Evolutionary conservation across 1,140 invertebrate species (phyloP).

Genomic region (Eriocheir sinensis): DNA sequence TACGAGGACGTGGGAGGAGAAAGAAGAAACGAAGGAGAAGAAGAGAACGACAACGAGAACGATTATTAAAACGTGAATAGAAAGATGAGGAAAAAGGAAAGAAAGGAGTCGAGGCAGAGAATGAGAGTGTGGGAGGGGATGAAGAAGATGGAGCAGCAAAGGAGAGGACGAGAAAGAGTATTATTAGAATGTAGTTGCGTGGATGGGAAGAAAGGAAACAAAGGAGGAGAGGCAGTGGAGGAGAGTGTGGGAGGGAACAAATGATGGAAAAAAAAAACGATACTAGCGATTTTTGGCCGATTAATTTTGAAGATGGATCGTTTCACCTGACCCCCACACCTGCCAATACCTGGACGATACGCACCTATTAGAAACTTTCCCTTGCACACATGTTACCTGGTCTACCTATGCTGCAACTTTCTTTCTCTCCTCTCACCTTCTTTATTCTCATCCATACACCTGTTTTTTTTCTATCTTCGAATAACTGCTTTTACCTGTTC

Average conservation of each 20-base stretch:
- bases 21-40: not conserved
- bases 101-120: not conserved
- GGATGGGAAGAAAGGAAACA: not conserved
- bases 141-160: not conserved
- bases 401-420: too few relatives aligned
- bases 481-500: not conserved
- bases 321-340: not conserved
- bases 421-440: too few relatives aligned
- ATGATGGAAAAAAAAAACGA: not conserved
- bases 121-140: not conserved
- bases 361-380: too few relatives aligned
- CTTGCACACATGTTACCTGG: too few relatives aligned
- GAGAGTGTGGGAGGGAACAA: not conserved
- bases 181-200: too few relatives aligned
- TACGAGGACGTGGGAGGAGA: not conserved
- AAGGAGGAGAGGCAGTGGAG: not conserved
- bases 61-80: too few relatives aligned
- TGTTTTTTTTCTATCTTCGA: too few relatives aligned
- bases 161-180: conserved; percentile 32
- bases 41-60: too few relatives aligned
- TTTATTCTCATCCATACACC: too few relatives aligned
- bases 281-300: not conserved
- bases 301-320: not conserved
- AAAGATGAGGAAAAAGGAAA: not conserved
- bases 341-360: too few relatives aligned